Conservation (phyloP, 2,797 vertebrate species). For the Danio aesculapii region DNA sequence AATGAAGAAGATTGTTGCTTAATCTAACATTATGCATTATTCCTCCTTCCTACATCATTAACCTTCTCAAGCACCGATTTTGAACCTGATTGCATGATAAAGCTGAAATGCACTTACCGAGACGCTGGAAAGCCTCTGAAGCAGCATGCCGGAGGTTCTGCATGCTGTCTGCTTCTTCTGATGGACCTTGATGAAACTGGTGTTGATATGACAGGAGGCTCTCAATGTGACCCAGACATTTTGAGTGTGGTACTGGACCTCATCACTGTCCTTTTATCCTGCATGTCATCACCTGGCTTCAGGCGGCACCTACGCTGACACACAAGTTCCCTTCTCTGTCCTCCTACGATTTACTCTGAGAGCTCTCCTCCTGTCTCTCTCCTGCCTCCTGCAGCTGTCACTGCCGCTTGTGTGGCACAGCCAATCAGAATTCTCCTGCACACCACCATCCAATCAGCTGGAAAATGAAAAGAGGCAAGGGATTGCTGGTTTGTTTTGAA, state of each 20-base stretch:
- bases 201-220: conserved; percentile 22
- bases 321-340: conserved; percentile 45
- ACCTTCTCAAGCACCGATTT: neutral
- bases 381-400: conserved; percentile 52
- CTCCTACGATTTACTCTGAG: conserved; percentile 34
- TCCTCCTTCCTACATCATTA: conserved; percentile 12
- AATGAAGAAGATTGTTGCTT: neutral
- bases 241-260: conserved; percentile 26
- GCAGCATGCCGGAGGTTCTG: conserved; percentile 76
- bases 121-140: conserved; percentile 74
- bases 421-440: conserved; percentile 64
- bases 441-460: conserved; percentile 60
- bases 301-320: conserved; percentile 35
- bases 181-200: conserved; percentile 35
- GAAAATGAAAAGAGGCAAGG: conserved; percentile 48
- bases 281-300: conserved; percentile 40
- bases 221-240: conserved; percentile 48
- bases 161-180: conserved; percentile 62
- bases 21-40: neutral
- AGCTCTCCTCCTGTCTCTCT: conserved; percentile 41
- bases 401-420: conserved; percentile 51
- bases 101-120: conserved; percentile 69
- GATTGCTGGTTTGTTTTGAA: conserved; percentile 62
- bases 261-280: conserved; percentile 14
- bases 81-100: neutral